A percentile compares a stretch with the other conserved stretches of the same genome.
Evolutionary conservation across 2,113 vertebrate genomes (phyloP).

Genomic region (Telmatochromis sp.): DNA sequence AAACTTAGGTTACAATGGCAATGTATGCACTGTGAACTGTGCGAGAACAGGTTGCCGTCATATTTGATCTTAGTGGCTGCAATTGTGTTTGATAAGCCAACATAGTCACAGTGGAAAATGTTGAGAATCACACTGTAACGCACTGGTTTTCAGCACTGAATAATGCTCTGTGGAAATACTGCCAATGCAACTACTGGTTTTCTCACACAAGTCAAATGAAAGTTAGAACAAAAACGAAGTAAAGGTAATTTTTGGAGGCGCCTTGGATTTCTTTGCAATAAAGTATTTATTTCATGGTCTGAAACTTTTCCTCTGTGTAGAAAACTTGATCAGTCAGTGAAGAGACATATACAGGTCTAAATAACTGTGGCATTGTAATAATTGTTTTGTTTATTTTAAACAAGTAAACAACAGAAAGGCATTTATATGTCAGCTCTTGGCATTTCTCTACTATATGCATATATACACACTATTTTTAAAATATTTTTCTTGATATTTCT

Average conservation of each 20-base stretch:
- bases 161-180: neutral
- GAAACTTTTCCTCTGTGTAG: neutral
- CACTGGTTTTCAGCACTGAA: neutral
- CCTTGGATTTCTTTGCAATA: neutral
- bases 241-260: neutral
- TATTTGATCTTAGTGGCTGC: neutral
- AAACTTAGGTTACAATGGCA: neutral
- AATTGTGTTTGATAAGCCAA: neutral
- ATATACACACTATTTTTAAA: neutral
- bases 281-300: neutral
- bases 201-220: neutral
- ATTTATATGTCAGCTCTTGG: neutral
- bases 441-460: neutral
- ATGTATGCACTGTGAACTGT: neutral
- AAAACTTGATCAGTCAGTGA: neutral
- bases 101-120: neutral
- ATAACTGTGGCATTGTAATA: neutral
- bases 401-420: neutral
- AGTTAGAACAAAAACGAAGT: neutral
- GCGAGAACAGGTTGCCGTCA: neutral
- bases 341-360: neutral
- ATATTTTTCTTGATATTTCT: neutral
- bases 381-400: neutral
- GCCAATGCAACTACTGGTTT: neutral
- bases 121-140: neutral